phyloP scores from a whole-genome alignment of 1,140 invertebrate species.

The Drosophila asahinai region DNA sequence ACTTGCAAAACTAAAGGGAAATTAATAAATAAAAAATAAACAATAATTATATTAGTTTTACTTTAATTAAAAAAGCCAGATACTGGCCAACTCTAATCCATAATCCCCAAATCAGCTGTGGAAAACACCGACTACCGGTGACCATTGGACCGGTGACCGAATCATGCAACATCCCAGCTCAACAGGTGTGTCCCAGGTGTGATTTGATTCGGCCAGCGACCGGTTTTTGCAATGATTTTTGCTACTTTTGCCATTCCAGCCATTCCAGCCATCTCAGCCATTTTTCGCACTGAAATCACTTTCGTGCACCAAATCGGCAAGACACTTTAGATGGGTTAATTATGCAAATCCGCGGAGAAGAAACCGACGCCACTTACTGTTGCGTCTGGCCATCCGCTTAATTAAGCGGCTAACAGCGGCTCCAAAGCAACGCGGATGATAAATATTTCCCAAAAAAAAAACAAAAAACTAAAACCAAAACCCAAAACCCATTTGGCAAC shows the following conservation, averaged over 20 bases:
- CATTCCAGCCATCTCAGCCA: background rate
- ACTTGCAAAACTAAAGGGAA: too few species aligned
- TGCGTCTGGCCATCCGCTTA: conserved; percentile 41
- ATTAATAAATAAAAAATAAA: too few species aligned
- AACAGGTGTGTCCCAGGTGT: conserved; percentile 31
- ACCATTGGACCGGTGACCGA: conserved; percentile 3
- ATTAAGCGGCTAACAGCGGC: conserved; percentile 23
- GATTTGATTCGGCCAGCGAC: conserved; percentile 15
- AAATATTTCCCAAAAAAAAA: conserved; percentile 14
- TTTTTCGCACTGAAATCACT: conserved; percentile 30
- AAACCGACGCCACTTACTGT: conserved; percentile 9
- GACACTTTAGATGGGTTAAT: conserved; percentile 56
- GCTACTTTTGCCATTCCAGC: conserved; percentile 6
- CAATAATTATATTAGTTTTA: too few species aligned
- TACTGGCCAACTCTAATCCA: background rate
- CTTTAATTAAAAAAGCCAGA: background rate
- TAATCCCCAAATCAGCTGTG: conserved; percentile 4
- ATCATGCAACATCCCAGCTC: conserved; percentile 6
- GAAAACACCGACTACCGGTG: conserved; percentile 11
- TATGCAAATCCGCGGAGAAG: conserved; percentile 51
- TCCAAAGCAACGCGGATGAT: background rate
- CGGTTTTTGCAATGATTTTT: conserved; percentile 28
- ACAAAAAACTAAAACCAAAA: background rate
- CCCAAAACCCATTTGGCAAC: conserved; percentile 36
- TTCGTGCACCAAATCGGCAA: conserved; percentile 57